Evolutionary conservation across 2,797 vertebrate species (phyloP), one percentile per base, ranked within the genome.

Genomic region (Centroberyx gerrardi): DNA sequence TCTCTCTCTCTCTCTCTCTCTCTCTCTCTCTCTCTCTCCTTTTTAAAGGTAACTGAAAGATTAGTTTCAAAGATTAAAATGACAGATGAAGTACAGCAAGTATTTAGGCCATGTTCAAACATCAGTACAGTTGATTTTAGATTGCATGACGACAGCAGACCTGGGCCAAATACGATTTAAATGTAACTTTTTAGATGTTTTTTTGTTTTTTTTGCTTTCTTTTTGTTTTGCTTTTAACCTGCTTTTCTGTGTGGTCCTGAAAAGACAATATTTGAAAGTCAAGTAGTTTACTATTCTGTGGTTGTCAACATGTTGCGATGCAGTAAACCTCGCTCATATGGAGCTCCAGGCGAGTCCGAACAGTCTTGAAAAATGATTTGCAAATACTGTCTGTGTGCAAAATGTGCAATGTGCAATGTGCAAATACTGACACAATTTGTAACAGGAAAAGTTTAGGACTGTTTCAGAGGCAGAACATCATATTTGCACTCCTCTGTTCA

Each of bases 21-120:
- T n/a, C 1, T 36, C 3, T 5, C 27, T n/a, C 6, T 5, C 2
- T 42, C 66, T 44, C 40, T 22, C 1, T 29, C 40, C 33, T 4
- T 42, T 63, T 9, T 49, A 28, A 68, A 51, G 56, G 8, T 27
- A 40, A 38, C 53, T 66, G 67, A 83, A 64, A 56, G 77, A 86
- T 80, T 76, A 73, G 49, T 71, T n/a, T 61, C 28, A n/a, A 18
- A 63, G 73, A 86, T 85, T 80, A 73, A 67, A 74, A 68, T 51
- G 33, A 66, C 62, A 71, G 56, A 72, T 63, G 51, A 80, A 56
- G 22, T 54, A 33, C 61, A 42, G 48, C 42, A 22, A 51, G 67
- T 60, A 74, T 82, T 73, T 64, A 67, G 49, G 58, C 40, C 66
- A 72, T 12, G 31, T 76, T 40, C 1, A 22, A 22, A 74, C 68